These are phyloP conservation scores for human (Homo sapiens) DNA, from an alignment of 2,113 vertebrate genomes.

Conservation along the genomic window DNA sequence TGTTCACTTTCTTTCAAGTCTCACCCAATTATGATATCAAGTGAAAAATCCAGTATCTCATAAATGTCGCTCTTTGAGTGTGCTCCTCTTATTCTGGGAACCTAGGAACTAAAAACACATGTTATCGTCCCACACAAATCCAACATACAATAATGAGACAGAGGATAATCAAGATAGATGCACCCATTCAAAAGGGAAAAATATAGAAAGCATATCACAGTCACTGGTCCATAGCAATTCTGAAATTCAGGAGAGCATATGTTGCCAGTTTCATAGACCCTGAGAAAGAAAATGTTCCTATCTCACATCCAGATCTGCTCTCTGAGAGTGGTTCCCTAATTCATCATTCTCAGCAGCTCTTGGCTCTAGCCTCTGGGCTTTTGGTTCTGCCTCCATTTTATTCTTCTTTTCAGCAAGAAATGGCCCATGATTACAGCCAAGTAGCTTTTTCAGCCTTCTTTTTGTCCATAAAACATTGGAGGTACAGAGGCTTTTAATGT, in stretches of 20 bases:
- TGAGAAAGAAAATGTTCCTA: background rate
- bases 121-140: background rate
- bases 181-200: background rate
- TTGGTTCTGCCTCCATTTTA: background rate
- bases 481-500: background rate
- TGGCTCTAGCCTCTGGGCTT: background rate
- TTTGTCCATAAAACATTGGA: background rate
- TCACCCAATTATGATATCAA: background rate
- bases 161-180: background rate
- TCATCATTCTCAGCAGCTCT: background rate
- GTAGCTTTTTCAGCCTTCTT: background rate
- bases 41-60: background rate
- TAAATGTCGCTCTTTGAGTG: background rate
- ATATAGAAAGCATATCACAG: too few relatives aligned
- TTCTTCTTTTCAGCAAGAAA: background rate
- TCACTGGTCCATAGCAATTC: background rate
- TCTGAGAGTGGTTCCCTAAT: background rate
- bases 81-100: background rate
- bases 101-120: background rate
- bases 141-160: background rate
- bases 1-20: background rate
- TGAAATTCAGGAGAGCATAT: background rate
- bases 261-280: background rate
- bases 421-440: background rate
- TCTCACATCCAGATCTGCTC: background rate